Base-by-base conservation (phyloP, 2,888 invertebrate species). In the Taenaris catops region DNA sequence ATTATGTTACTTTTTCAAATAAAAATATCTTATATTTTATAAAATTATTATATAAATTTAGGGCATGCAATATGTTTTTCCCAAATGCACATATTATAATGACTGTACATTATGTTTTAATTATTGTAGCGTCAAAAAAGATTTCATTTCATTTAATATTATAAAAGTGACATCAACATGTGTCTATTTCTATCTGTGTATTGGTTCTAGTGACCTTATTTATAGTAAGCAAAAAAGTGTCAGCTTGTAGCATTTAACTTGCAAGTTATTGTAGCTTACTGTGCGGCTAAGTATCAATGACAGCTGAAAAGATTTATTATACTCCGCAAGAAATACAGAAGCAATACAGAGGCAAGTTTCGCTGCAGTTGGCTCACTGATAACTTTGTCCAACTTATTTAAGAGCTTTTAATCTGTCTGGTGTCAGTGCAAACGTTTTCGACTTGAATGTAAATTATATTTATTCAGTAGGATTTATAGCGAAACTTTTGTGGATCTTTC, bases 251-350 rank as follows among this genome's bases (percentile, higher is more conserved):
- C 36, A 27, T 32, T 24, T 19, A 28, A 41, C 19, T 32, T 18
- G 39, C 29, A 24, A 32, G 25, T 41, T n/a, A n/a, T n/a, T 39
- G 65, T 60, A 61, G 63, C 64, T 67, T 59, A 20, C 36, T 61
- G 65, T 65, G 59, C 63, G 60, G 79, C 73, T 79, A 78, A 80
- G 74, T 78, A 78, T 72, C 78, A 79, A 76, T 72, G 81, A 75
- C 80, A 79, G 72, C 70, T 64, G 70, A 70, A 70, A 74, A 79
- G 81, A 84, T 83, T 79, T 80, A 83, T 83, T 73, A 70, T 68
- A 66, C 71, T 66, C 60, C 63, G 52, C 64, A 71, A 71, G 75
- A 69, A 78, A 69, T 65, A 62, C 47, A 6, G 31, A 31, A 43
- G 43, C 46, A 78, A 69, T 65, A 62, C 47, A 6, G 31, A 31